Conservation (phyloP, 2,113 vertebrate species). For the Sander lucioperca region DNA sequence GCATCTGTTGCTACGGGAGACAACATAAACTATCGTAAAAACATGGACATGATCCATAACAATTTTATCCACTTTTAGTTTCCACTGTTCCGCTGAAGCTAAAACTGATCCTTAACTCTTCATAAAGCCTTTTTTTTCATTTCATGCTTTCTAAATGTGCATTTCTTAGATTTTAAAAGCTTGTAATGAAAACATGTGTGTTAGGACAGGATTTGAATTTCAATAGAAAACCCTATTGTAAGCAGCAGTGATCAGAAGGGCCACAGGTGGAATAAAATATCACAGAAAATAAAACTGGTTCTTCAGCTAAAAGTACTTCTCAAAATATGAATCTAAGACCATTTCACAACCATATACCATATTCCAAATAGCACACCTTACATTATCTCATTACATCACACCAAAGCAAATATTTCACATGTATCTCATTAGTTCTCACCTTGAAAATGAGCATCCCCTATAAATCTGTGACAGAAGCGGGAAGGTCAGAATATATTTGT, state of each 20-base stretch:
- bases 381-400: slow-evolving; percentile 33
- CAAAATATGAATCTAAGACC: not conserved
- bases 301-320: not conserved
- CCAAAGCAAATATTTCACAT: slow-evolving; percentile 42
- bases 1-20: slow-evolving; percentile 22
- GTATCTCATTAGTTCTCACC: slow-evolving; percentile 54
- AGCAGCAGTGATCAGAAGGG: not conserved
- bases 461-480: slow-evolving; percentile 39
- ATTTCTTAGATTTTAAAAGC: not conserved
- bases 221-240: not conserved
- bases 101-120: not conserved
- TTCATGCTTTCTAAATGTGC: not conserved
- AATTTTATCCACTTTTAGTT: slow-evolving; percentile 26
- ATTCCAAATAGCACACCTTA: not conserved
- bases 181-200: not conserved
- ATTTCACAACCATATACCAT: not conserved
- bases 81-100: slow-evolving; percentile 27
- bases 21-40: slow-evolving; percentile 11
- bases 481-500: slow-evolving; percentile 66
- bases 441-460: slow-evolving; percentile 55
- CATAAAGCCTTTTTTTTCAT: not conserved
- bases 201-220: not conserved
- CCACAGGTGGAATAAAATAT: not conserved
- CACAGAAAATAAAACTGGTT: not conserved
- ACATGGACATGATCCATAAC: slow-evolving; percentile 25